phyloP scores from a whole-genome alignment of 2,888 invertebrate genomes.

The Aphidoletes aphidimyza region DNA sequence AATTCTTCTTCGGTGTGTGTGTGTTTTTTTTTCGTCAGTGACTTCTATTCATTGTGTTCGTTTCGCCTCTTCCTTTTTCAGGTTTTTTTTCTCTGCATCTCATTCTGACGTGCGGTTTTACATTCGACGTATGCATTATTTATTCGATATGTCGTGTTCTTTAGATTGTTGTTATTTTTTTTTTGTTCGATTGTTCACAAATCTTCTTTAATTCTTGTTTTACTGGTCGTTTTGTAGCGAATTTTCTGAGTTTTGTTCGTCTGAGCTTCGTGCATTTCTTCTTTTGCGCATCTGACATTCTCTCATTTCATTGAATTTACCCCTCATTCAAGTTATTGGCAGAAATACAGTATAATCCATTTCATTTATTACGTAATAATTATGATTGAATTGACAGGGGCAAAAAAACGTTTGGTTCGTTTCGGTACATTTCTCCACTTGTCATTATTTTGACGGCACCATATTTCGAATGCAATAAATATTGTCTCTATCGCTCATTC shows the following conservation, averaged over 20 bases:
- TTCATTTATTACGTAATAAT: slow-evolving; percentile 46
- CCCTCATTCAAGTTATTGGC: neutral
- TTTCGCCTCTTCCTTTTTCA: slow-evolving; percentile 2
- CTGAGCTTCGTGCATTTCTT: neutral
- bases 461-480: slow-evolving; percentile 45
- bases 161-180: neutral
- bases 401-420: neutral
- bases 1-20: neutral
- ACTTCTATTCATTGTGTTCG: neutral
- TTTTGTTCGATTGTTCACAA: neutral
- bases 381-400: slow-evolving; percentile 16
- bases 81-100: neutral
- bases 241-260: neutral
- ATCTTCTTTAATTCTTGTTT: slow-evolving; percentile 17
- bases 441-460: slow-evolving; percentile 48
- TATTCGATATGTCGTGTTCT: slow-evolving; percentile 28
- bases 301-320: neutral
- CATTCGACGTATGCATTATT: slow-evolving; percentile 10
- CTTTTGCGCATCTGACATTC: neutral
- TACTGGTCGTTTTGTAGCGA: neutral
- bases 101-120: neutral
- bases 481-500: neutral
- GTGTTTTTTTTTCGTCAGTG: neutral
- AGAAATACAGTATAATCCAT: slow-evolving; percentile 39
- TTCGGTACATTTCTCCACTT: neutral